Conservation (phyloP, 2,888 invertebrate genomes). For the Rhopalosiphum nymphaeae region DNA sequence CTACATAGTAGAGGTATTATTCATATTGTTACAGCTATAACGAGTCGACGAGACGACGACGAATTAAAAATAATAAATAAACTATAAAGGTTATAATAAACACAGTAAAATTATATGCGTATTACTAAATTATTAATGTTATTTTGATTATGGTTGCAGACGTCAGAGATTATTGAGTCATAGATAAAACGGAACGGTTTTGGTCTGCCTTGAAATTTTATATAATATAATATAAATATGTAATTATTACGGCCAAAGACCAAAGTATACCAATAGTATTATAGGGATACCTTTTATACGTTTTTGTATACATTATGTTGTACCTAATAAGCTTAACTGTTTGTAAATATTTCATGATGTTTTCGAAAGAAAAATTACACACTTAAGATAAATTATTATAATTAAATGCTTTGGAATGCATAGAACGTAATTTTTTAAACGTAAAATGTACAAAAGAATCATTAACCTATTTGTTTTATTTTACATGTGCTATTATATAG, state of each 20-base stretch:
- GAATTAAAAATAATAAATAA: not conserved
- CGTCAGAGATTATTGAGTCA: not conserved
- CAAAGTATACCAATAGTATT: not conserved
- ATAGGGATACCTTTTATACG: not conserved
- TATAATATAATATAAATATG: not conserved
- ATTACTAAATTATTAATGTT: not conserved
- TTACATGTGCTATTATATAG: not conserved
- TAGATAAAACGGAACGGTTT: not conserved
- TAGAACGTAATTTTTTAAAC: not conserved
- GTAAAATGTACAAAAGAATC: not conserved
- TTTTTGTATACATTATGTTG: not conserved
- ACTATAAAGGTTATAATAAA: not conserved
- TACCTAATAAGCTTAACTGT: not conserved
- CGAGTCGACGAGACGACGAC: not conserved
- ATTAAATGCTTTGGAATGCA: not conserved
- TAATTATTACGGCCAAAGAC: not conserved
- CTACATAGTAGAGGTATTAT: not conserved
- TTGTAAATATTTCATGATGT: constrained; percentile 6
- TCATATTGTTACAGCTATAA: not conserved
- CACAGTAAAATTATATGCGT: not conserved
- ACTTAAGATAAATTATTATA: not conserved
- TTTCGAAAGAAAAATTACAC: not conserved
- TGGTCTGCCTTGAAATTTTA: not conserved
- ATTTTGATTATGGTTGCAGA: not conserved
- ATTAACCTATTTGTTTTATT: constrained; percentile 20